Base-by-base conservation (phyloP, 2,797 vertebrate species). In the Alexandromys oeconomus region DNA sequence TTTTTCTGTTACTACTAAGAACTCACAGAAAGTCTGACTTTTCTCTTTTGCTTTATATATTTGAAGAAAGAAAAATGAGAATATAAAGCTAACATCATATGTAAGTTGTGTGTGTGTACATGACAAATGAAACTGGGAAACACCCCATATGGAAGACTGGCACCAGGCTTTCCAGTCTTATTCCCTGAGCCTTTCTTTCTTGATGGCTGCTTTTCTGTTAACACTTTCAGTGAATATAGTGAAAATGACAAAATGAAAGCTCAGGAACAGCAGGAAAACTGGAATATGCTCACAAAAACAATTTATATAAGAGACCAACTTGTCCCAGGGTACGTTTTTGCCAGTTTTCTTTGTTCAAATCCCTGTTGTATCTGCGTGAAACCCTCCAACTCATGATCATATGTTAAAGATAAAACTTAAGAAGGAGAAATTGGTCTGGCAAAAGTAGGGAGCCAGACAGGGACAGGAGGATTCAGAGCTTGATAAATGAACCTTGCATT, bases 241-340 rank as follows among this genome's bases (percentile, higher is more conserved):
- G 85, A 97, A 98, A 97, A 96, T 96, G 97, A 98, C 93, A 95
- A 89, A 92, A 37, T 77, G 92, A 97, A 95, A 98, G 76, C 74
- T 92, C 10, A 0, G 92, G 97, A 96, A 90, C 14, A 4, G 69
- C 59, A 91, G 73, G 93, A 91, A 96, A 96, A 95, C 94, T 61
- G 29, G n/a, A n/a, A 17, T n/a, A 5, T 95, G 93, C 65, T 74
- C 46, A 91, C 95, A 86, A 96, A 89, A 92, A 94, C 34, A 92
- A 71, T 92, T 96, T 97, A 37, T 74, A 51, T 97, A 97, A 96
- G 79, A 73, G 71, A 91, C 95, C 81, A 95, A 88, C 31, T 73
- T 95, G 43, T 78, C 85, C 65, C 74, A 31, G 46, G 57, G 43
- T 95, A 94, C 1, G 3, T 7, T 48, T 97, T 92, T 93, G 80